These are phyloP conservation scores for Leptinotarsa haldemani DNA, from an alignment of 2,888 invertebrate genomes.

Conservation along the genomic window DNA sequence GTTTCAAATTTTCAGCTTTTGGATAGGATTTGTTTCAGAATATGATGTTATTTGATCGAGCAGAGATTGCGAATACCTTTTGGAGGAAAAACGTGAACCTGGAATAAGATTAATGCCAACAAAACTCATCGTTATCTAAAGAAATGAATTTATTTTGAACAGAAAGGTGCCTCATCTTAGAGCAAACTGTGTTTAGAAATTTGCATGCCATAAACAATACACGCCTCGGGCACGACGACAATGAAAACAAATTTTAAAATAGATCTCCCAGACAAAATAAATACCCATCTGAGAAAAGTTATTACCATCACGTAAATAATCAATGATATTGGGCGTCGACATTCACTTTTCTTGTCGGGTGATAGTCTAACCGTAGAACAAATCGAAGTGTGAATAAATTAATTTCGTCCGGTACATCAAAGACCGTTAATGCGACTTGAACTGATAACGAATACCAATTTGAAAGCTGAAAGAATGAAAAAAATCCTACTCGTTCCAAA, in stretches of 20 bases:
- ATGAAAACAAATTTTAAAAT: conserved; percentile 19
- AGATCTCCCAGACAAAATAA: conserved; percentile 7
- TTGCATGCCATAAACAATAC: conserved; percentile 3
- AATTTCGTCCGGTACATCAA: conserved; percentile 17
- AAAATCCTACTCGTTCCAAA: neutral
- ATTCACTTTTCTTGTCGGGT: conserved; percentile 1
- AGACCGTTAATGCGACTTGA: conserved; percentile 10
- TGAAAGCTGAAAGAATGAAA: conserved; percentile 2
- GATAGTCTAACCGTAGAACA: conserved; percentile 14
- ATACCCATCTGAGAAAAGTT: conserved; percentile 4
- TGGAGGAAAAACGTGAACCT: too few species aligned
- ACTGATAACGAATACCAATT: conserved; percentile 1
- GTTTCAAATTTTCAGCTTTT: too few species aligned
- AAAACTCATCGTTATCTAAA: too few species aligned
- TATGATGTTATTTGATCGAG: too few species aligned
- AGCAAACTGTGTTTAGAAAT: neutral
- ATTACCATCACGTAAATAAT: conserved; percentile 15
- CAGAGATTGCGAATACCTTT: too few species aligned
- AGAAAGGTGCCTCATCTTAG: too few species aligned
- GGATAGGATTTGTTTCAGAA: too few species aligned
- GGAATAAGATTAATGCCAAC: too few species aligned
- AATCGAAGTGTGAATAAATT: conserved; percentile 20
- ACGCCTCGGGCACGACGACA: neutral
- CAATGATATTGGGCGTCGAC: neutral
- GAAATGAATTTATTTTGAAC: too few species aligned